Evolutionary conservation across 30 jellyfish, hydroid and myxozoan genomes (phyloP), one percentile per base, ranked within the genome.

Genomic region (Euphysa ruthae): DNA sequence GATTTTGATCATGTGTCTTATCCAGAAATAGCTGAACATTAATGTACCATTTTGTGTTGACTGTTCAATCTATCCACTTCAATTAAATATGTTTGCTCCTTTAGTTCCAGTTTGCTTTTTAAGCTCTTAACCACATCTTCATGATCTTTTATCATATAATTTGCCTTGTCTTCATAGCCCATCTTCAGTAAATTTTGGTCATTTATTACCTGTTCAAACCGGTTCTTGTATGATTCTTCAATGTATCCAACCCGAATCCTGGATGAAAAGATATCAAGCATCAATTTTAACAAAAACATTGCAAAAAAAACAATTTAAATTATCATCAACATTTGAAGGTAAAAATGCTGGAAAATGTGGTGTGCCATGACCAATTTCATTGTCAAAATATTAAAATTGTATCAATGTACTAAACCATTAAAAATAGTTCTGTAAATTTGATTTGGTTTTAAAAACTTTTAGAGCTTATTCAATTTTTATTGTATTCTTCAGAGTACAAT

Each of bases 201-300:
- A 20, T 79, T 94, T 61, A 74, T 69, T 23, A 87, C 28, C 30
- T 80, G 91, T n/a, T 74, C 61, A 63, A 77, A 93, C 10, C 97
- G 78, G 33, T 85, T 64, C 52, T 87, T 44, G 70, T 87, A 80
- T 0, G 97, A 81, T 35, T 78, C 93, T 58, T 87, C 97, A 29
- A 79, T 68, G 18, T 20, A 70, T 4, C 60, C 78, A 20, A 70
- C 18, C 12, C 78, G 16, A 33, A 56, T 20, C 6, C 44, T 22
- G 55, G 21, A 15, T 15, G 5, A 3, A 3, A 56, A 56, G 6
- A 1, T 4, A 56, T 1, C 52, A 8, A 38, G 52, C 52, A 38
- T 12, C n/a, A 38, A 8, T 38, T 38, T 38, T 38, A 38, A 38
- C n/a, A 12, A 38, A 8, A 38, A 38, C 52, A 38, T 12, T 38